A percentile compares a stretch with the other conserved stretches of the same genome.
phyloP scores from a whole-genome alignment of 2,797 vertebrate genomes.

The Chelonia mydas region DNA sequence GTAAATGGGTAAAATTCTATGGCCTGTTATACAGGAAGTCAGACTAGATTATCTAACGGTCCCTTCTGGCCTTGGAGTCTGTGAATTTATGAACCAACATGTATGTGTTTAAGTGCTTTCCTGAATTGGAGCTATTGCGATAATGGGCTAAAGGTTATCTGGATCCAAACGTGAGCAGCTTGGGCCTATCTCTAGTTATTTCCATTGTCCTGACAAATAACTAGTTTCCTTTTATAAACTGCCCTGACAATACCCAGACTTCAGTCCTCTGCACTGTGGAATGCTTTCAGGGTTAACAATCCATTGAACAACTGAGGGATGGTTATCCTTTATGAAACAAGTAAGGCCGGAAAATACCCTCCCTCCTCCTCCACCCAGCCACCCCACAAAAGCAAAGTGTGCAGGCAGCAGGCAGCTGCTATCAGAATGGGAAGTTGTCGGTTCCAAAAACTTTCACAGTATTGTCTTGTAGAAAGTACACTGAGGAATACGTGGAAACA shows the following conservation, averaged over 20 bases:
- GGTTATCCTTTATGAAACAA: conserved; percentile 23
- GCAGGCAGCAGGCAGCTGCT: conserved; percentile 59
- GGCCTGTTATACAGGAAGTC: background rate
- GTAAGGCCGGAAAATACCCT: background rate
- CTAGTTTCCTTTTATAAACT: conserved; percentile 50
- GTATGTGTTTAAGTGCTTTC: background rate
- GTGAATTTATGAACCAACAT: background rate
- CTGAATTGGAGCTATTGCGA: background rate
- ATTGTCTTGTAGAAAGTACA: conserved; percentile 21
- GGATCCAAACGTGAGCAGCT: background rate
- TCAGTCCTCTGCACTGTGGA: conserved; percentile 13
- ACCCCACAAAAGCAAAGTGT: background rate
- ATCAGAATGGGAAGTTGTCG: conserved; percentile 36
- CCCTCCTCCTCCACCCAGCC: background rate
- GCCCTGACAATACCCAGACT: conserved; percentile 16
- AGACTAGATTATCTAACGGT: background rate
- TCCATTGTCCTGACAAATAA: conserved; percentile 44
- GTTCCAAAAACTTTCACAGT: conserved; percentile 41
- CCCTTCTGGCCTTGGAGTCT: background rate
- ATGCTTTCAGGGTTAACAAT: background rate
- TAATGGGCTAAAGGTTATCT: background rate
- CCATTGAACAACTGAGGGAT: background rate
- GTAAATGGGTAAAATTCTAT: background rate
- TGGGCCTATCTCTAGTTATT: background rate
- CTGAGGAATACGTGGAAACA: background rate